A percentile compares a stretch with the other conserved stretches of the same genome.
phyloP scores from a whole-genome alignment of 1,140 invertebrate species.

The Scaptomyza montana region DNA sequence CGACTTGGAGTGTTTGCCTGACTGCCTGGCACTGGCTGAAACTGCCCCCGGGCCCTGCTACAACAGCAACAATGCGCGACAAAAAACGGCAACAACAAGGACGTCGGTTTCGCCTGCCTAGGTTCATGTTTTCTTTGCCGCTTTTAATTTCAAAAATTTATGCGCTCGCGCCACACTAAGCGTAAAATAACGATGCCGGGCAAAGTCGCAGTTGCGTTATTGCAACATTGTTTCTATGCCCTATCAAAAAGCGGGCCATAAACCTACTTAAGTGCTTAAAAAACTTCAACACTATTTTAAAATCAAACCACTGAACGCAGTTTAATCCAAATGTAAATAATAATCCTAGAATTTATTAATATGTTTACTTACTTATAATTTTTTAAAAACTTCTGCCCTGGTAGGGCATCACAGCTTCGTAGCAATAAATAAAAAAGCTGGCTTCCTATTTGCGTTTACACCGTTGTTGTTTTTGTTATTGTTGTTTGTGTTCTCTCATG shows the following conservation, averaged over 20 bases:
- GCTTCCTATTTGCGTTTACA: slow-evolving; percentile 35
- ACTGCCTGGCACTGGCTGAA: slow-evolving; percentile 43
- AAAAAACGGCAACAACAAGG: slow-evolving; percentile 68
- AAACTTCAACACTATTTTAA: not conserved
- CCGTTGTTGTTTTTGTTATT: slow-evolving; percentile 33
- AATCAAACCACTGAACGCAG: not conserved
- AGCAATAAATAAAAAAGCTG: not conserved
- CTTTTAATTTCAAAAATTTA: slow-evolving; percentile 83
- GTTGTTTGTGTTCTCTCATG: slow-evolving; percentile 47
- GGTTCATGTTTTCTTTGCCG: slow-evolving; percentile 81
- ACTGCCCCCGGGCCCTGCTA: slow-evolving; percentile 38
- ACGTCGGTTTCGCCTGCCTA: slow-evolving; percentile 69
- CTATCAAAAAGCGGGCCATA: slow-evolving; percentile 24
- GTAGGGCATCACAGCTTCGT: slow-evolving; percentile 21
- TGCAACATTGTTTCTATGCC: slow-evolving; percentile 70
- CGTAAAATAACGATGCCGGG: slow-evolving; percentile 78
- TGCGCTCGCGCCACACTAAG: slow-evolving; percentile 82
- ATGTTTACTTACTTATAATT: not conserved
- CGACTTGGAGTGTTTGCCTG: slow-evolving; percentile 78
- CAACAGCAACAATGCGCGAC: slow-evolving; percentile 62
- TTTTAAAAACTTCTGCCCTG: not conserved
- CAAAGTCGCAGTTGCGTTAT: slow-evolving; percentile 46
- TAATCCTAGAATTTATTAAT: not conserved
- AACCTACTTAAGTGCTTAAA: not conserved
- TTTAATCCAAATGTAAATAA: not conserved